Conservation (phyloP, 2,888 invertebrate genomes). For the Cyrtodaria siliqua region DNA sequence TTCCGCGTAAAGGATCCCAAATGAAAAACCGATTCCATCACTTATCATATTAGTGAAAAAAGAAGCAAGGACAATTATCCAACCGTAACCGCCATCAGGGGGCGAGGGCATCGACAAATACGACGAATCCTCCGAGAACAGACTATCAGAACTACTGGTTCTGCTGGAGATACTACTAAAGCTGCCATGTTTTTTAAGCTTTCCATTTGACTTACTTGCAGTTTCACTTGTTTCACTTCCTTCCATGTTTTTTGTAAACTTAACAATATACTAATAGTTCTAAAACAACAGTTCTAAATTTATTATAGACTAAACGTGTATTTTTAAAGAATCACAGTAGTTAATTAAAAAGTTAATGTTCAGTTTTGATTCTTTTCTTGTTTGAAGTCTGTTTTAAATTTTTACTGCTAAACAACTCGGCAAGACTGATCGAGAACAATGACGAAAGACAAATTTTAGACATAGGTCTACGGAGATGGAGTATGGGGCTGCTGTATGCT, state of each 20-base stretch:
- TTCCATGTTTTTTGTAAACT: slow-evolving; percentile 40
- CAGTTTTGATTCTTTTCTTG: slow-evolving; percentile 8
- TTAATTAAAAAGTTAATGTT: no score
- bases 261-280: slow-evolving; percentile 1
- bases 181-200: no score
- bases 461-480: slow-evolving; percentile 79
- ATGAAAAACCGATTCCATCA: slow-evolving; percentile 96
- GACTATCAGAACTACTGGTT: slow-evolving; percentile 54
- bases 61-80: slow-evolving; percentile 95
- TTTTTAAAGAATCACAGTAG: no score
- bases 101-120: slow-evolving; percentile 72
- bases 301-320: no score
- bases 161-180: slow-evolving; percentile 41
- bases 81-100: slow-evolving; percentile 97
- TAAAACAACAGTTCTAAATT: no score
- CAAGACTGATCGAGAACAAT: slow-evolving; percentile 77
- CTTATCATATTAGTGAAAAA: slow-evolving; percentile 96
- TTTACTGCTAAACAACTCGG: slow-evolving; percentile 80
- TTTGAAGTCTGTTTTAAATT: slow-evolving; percentile 61
- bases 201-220: slow-evolving; percentile 15
- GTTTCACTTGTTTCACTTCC: slow-evolving; percentile 42
- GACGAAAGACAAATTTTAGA: slow-evolving; percentile 78
- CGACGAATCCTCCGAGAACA: slow-evolving; percentile 62
- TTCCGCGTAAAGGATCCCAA: slow-evolving; percentile 95
- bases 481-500: slow-evolving; percentile 32